Base-by-base conservation (phyloP, 2,113 vertebrate species). In the Gulo gulo region DNA sequence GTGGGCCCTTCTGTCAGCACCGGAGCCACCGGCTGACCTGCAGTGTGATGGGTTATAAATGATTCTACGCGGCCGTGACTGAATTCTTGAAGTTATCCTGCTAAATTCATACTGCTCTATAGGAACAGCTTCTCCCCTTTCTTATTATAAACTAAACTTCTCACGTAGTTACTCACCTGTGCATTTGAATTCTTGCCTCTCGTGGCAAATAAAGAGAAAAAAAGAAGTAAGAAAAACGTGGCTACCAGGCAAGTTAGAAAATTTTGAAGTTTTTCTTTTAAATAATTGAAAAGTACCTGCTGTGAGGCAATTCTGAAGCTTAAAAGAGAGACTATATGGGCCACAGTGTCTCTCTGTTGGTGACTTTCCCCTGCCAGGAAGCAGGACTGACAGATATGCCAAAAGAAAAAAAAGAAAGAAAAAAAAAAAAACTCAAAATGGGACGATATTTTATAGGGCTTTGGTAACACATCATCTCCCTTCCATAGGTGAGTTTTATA, bases 231-330 rank as follows among this genome's bases (percentile, higher is more conserved):
- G 90, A 55, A 85, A 55, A 96, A 78, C 2, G 2, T 47, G 71
- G 52, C 57, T 91, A 88, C 57, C 14, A 79, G 11, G n/a, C 88
- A 96, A 69, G 45, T 84, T 2, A 4, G 52, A 73, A 93, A 89
- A 61, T 81, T 76, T 39, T 88, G 29, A 65, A 94, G 52, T 39
- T 91, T 96, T 52, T 86, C 63, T 91, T 95, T 88, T 42, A 71
- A 94, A 57, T 67, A 18, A 92, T 29, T 94, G 88, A 88, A 93
- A 95, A 55, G n/a, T 39, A 23, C n/a, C 81, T 26, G 11, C 24
- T 94, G 36, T 11, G 34, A 94, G 76, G 55, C 50, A 85, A 90
- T 88, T 81, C 23, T n/a, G 55, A 81, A 78, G 42, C 50, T 92
- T 87, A 63, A 45, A 67, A 84, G 39, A 97, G 50, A 18, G 7